Conservation (phyloP, 2,888 invertebrate species). For the Catocala fraxini region DNA sequence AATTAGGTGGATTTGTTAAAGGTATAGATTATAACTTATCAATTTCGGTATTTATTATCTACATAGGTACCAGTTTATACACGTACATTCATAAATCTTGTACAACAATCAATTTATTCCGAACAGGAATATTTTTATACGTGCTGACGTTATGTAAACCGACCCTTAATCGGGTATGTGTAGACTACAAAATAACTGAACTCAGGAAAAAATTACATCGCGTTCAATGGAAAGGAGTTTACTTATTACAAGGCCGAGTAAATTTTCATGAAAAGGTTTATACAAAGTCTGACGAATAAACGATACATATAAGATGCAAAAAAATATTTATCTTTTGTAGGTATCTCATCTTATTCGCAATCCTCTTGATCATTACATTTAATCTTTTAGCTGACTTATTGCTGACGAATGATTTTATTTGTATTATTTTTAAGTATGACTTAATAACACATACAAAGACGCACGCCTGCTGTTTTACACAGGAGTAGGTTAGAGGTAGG, state of each 20-base stretch:
- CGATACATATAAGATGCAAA: slow-evolving; percentile 3
- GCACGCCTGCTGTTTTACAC: too few species aligned
- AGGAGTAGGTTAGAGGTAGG: too few species aligned
- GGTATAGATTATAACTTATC: too few species aligned
- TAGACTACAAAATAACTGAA: slow-evolving; percentile 1
- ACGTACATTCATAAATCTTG: slow-evolving; percentile 2
- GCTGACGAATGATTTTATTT: too few species aligned
- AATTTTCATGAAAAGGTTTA: slow-evolving; percentile 14
- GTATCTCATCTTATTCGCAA: neutral
- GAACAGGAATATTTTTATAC: neutral
- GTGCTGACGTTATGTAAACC: slow-evolving; percentile 3
- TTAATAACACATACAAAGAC: too few species aligned
- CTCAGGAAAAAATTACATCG: slow-evolving; percentile 3
- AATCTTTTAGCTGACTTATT: too few species aligned
- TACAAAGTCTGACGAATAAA: slow-evolving; percentile 1
- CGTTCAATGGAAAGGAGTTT: slow-evolving; percentile 6
- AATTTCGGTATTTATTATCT: too few species aligned
- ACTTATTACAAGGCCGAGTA: slow-evolving; percentile 11
- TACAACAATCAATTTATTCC: slow-evolving; percentile 10
- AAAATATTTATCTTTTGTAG: neutral
- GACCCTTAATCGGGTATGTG: slow-evolving; percentile 2
- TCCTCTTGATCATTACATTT: neutral
- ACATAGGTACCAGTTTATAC: neutral
- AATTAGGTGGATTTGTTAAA: too few species aligned
- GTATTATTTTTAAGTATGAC: too few species aligned